Evolutionary conservation across 2,113 vertebrate genomes (phyloP).

Genomic region (Burhinus oedicnemus): DNA sequence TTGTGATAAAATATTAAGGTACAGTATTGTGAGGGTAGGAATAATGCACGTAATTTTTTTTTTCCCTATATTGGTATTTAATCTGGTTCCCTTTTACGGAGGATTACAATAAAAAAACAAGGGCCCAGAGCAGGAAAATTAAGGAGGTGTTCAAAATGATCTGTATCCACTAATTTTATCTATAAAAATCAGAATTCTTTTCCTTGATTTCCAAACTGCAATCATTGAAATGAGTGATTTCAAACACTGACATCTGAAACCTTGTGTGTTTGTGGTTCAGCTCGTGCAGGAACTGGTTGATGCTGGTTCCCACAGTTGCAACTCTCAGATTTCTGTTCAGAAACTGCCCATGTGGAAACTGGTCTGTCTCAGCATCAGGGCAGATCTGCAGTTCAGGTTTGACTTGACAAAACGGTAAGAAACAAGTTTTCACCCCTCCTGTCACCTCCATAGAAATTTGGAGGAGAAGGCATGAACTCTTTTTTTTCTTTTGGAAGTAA

Average conservation of each 20-base stretch:
- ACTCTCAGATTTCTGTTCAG: not conserved
- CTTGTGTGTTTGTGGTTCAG: not conserved
- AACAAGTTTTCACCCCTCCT: not conserved
- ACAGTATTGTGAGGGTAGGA: not conserved
- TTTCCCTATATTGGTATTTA: not conserved
- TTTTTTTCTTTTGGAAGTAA: not conserved
- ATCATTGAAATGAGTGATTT: not conserved
- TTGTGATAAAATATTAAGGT: not conserved
- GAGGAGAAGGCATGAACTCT: not conserved
- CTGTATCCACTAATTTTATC: not conserved
- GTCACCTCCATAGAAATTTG: not conserved
- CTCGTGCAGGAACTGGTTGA: not conserved
- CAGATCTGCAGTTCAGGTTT: not conserved
- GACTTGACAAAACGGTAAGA: not conserved
- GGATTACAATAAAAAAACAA: not conserved
- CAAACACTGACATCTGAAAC: not conserved
- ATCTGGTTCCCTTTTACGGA: not conserved
- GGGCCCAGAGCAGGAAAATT: not conserved
- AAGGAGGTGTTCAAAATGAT: not conserved
- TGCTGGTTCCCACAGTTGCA: not conserved
- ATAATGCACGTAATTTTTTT: not conserved
- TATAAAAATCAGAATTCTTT: not conserved
- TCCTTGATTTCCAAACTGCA: not conserved
- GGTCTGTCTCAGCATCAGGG: not conserved
- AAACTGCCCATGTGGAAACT: not conserved